Evolutionary conservation across 2,797 vertebrate species (phyloP).

Genomic region (Spheniscus humboldti): DNA sequence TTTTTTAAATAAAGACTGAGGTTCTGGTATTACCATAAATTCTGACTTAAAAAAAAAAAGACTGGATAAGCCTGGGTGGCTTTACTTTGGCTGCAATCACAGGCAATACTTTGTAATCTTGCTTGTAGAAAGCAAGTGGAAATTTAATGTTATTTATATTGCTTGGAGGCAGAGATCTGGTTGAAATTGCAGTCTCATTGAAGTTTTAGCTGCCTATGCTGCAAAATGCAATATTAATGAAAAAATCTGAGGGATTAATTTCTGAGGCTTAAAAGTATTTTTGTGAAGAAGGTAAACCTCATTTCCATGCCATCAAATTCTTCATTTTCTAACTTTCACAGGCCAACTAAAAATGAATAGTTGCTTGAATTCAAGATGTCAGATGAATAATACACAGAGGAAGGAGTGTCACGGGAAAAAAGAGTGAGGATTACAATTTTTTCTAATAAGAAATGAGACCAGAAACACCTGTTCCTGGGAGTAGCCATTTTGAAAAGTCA

Average conservation of each 20-base stretch:
- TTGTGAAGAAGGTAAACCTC: neutral
- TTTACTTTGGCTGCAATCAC: neutral
- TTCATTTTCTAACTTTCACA: neutral
- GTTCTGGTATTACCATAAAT: neutral
- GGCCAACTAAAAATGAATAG: neutral
- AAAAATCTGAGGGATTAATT: neutral
- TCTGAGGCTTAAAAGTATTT: neutral
- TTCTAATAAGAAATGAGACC: neutral
- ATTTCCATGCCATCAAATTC: neutral
- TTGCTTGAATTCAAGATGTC: neutral
- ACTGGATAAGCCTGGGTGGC: neutral
- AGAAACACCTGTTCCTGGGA: neutral
- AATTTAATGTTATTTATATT: neutral
- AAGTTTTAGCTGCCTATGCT: neutral
- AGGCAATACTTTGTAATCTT: neutral
- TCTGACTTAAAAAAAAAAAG: neutral
- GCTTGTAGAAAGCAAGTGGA: neutral
- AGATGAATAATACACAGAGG: neutral
- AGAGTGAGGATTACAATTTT: neutral
- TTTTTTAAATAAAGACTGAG: neutral
- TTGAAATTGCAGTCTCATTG: neutral
- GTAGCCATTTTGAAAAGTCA: neutral
- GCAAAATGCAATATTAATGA: neutral
- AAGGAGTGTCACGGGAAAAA: neutral
- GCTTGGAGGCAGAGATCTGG: neutral